These are phyloP conservation scores for Drosophila gaucha DNA, from an alignment of 2,888 invertebrate species.

Conservation along the genomic window DNA sequence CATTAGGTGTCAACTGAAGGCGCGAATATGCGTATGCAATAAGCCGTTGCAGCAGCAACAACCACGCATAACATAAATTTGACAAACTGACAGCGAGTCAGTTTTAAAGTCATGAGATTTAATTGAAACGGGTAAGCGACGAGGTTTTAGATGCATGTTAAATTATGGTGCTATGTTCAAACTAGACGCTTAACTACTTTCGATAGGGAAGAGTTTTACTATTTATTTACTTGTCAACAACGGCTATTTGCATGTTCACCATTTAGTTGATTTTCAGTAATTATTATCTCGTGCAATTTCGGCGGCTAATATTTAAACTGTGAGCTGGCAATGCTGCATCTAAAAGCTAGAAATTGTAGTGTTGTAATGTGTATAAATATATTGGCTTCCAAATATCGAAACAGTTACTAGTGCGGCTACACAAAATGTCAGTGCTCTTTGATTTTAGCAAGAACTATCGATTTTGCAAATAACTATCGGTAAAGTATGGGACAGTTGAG, in stretches of 20 bases:
- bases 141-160: slow-evolving; percentile 22
- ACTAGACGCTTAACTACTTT: slow-evolving; percentile 46
- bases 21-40: slow-evolving; percentile 70
- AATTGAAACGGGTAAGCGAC: slow-evolving; percentile 30
- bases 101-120: slow-evolving; percentile 22
- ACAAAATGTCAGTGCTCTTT: too few species aligned
- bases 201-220: slow-evolving; percentile 52
- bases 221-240: slow-evolving; percentile 38
- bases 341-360: slow-evolving; percentile 5
- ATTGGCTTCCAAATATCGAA: slow-evolving; percentile 1
- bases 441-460: not conserved
- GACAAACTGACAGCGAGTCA: slow-evolving; percentile 47
- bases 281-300: not conserved
- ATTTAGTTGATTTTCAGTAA: not conserved
- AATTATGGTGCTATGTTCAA: slow-evolving; percentile 22
- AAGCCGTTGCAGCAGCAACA: slow-evolving; percentile 19
- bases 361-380: slow-evolving; percentile 17
- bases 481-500: not conserved
- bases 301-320: slow-evolving; percentile 17
- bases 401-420: too few species aligned
- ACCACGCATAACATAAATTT: slow-evolving; percentile 36
- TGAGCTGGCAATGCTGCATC: slow-evolving; percentile 3
- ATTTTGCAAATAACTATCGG: slow-evolving; percentile 1
- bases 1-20: slow-evolving; percentile 54
- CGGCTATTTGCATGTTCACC: slow-evolving; percentile 23